Conservation (phyloP, 1,140 invertebrate genomes). For the Helicoverpa zea region DNA sequence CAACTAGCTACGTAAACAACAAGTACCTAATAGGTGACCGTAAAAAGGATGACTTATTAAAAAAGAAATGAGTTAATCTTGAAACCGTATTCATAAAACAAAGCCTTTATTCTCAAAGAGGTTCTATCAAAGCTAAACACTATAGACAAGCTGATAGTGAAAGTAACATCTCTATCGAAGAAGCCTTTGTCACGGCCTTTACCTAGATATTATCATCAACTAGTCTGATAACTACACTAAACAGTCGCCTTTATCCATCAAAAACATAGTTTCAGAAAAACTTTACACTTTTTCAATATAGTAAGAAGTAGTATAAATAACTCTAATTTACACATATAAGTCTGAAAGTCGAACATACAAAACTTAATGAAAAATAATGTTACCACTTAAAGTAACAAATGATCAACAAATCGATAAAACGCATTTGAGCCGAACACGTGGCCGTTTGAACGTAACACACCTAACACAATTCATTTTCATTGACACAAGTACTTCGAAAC, state of each 20-base stretch:
- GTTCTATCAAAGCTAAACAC: background rate
- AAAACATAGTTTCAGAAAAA: too few relatives aligned
- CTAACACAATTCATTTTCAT: constrained; percentile 51
- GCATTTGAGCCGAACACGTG: constrained; percentile 40
- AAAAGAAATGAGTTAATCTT: too few relatives aligned
- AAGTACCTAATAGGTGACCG: too few relatives aligned
- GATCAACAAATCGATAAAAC: constrained; percentile 37
- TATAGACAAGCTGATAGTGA: background rate
- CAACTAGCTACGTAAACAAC: too few relatives aligned
- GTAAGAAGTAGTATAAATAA: background rate
- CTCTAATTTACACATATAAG: background rate
- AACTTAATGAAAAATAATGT: constrained; percentile 10
- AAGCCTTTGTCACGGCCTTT: background rate
- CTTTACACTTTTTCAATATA: too few relatives aligned
- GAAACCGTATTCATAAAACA: too few relatives aligned
- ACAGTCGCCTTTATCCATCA: background rate
- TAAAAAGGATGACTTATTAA: too few relatives aligned
- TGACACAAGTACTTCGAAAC: constrained; percentile 63
- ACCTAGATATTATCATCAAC: background rate
- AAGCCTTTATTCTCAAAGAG: background rate
- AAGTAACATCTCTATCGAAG: background rate
- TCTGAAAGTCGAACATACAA: background rate
- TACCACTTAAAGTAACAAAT: constrained; percentile 31
- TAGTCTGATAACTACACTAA: background rate
- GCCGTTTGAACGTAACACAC: constrained; percentile 37